Conservation (phyloP, 2,888 invertebrate genomes). For the Sinodicranocentrus sp. region DNA sequence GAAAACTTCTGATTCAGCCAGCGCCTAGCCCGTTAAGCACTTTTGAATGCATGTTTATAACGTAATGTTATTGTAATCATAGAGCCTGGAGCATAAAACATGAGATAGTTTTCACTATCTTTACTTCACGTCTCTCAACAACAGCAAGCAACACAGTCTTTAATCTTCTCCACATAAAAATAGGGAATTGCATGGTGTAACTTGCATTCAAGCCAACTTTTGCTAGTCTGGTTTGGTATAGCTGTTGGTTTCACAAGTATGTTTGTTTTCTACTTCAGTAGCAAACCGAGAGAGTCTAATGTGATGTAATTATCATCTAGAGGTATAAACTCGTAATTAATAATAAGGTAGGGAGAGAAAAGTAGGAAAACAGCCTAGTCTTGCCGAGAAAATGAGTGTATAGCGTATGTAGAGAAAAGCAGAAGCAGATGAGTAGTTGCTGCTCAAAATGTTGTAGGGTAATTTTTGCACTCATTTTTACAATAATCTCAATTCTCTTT, state of each 20-base stretch:
- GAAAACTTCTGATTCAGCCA: too few species aligned
- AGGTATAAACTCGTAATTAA: slow-evolving; percentile 64
- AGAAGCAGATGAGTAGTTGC: background rate
- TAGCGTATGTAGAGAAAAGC: too few species aligned
- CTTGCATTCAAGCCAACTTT: background rate
- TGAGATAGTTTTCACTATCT: too few species aligned
- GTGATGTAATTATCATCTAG: slow-evolving; percentile 68
- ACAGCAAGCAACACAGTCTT: too few species aligned
- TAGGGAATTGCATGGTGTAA: too few species aligned
- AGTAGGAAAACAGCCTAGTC: slow-evolving; percentile 28
- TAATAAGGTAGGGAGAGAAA: slow-evolving; percentile 35
- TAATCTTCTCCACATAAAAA: too few species aligned
- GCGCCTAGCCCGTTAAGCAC: too few species aligned
- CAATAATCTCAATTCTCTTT: too few species aligned
- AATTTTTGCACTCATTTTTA: background rate
- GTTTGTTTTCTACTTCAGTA: slow-evolving; percentile 66
- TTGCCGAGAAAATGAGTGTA: background rate
- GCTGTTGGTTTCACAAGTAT: slow-evolving; percentile 23
- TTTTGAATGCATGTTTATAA: too few species aligned
- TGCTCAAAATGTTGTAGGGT: background rate
- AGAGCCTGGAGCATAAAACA: background rate
- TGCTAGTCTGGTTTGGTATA: slow-evolving; percentile 10
- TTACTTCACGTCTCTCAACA: too few species aligned
- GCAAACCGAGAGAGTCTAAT: slow-evolving; percentile 61
- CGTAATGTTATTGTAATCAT: too few species aligned